phyloP scores from a whole-genome alignment of 2,888 invertebrate genomes.

The Omphaloscelis lunosa region DNA sequence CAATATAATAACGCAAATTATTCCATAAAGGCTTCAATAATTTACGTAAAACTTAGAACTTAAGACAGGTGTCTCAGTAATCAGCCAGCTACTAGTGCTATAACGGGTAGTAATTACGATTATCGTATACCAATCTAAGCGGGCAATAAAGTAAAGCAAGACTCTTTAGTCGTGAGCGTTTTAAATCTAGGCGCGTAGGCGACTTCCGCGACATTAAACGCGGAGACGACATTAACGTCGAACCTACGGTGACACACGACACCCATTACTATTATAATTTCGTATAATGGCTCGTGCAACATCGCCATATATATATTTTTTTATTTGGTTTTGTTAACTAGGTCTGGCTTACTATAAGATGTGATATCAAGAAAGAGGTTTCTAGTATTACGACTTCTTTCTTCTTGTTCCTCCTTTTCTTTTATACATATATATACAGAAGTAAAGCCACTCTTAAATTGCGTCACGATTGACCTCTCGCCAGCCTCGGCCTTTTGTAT shows the following conservation, averaged over 20 bases:
- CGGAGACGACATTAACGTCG: constrained; percentile 73
- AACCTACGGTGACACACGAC: constrained; percentile 76
- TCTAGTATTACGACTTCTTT: not conserved
- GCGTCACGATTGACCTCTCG: constrained; percentile 12
- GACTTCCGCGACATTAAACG: constrained; percentile 79
- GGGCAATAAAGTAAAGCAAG: constrained; percentile 55
- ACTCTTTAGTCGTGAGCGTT: constrained; percentile 67
- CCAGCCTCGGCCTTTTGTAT: constrained; percentile 6
- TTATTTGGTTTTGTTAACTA: constrained; percentile 13
- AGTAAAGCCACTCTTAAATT: constrained; percentile 14
- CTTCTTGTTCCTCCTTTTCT: not conserved
- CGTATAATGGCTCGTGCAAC: constrained; percentile 67
- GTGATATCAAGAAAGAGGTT: not conserved
- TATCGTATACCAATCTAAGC: constrained; percentile 52
- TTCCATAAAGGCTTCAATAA: constrained; percentile 24
- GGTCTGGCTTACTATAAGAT: not conserved
- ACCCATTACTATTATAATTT: constrained; percentile 78
- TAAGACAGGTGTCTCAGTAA: constrained; percentile 28
- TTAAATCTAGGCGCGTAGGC: constrained; percentile 80
- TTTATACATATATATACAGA: not conserved
- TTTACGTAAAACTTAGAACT: constrained; percentile 16
- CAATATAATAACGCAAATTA: constrained; percentile 17
- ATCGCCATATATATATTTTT: constrained; percentile 42
- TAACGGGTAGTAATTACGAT: constrained; percentile 52
- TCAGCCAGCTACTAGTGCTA: constrained; percentile 21